Conservation (phyloP, 2,113 vertebrate species). For the Nycticryphes semicollaris region DNA sequence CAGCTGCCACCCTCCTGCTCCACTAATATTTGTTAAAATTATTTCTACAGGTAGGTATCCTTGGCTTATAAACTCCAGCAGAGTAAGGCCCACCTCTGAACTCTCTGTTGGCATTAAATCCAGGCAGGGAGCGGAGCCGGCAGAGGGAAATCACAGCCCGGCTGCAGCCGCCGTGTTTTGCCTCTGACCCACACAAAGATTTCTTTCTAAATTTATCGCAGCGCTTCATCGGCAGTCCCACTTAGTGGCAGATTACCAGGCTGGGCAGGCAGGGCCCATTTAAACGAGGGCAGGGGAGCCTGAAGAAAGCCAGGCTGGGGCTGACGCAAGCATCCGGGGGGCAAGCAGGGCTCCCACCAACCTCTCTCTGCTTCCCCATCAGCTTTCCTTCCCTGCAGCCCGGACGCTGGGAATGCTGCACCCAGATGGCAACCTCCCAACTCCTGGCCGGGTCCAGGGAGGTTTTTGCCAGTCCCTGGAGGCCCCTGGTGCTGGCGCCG, state of each 20-base stretch:
- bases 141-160: neutral
- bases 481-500: neutral
- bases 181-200: conserved; percentile 63
- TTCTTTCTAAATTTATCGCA: conserved; percentile 60
- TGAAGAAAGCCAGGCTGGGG: neutral
- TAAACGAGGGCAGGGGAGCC: neutral
- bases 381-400: neutral
- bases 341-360: neutral
- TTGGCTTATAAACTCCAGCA: fast-evolving
- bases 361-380: fast-evolving
- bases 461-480: neutral
- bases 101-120: fast-evolving
- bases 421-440: neutral
- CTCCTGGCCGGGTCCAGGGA: neutral
- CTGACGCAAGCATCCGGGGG: neutral
- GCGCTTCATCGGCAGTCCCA: neutral
- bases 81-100: fast-evolving
- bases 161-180: conserved; percentile 9
- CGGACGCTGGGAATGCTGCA: fast-evolving
- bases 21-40: fast-evolving
- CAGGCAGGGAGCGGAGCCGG: neutral
- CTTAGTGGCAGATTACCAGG: neutral
- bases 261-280: neutral
- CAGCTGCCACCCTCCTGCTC: neutral
- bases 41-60: neutral